These are phyloP conservation scores for Clarias platycephalus DNA, from an alignment of 2,797 vertebrate species.

Conservation along the genomic window DNA sequence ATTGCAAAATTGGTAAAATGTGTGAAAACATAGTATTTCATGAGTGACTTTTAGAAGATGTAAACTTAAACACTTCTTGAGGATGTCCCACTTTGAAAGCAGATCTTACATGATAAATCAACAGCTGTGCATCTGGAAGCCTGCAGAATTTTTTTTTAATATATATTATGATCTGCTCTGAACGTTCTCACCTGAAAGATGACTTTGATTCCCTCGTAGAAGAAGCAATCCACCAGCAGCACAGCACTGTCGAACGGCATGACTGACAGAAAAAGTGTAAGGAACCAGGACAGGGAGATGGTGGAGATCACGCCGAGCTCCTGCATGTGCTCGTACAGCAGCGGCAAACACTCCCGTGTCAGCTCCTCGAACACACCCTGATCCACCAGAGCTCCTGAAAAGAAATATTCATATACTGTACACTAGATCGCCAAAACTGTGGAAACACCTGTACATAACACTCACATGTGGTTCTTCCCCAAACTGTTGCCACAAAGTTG, in stretches of 20 bases:
- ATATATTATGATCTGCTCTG: neutral
- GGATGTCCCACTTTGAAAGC: neutral
- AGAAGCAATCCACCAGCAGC: constrained; percentile 93
- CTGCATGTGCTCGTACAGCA: constrained; percentile 93
- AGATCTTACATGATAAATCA: neutral
- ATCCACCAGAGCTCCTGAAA: constrained; percentile 90
- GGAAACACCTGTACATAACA: neutral
- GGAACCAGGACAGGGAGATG: constrained; percentile 97
- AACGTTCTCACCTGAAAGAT: constrained; percentile 80
- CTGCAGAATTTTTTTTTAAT: neutral
- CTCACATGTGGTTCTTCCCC: neutral
- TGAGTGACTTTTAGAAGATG: too few species aligned
- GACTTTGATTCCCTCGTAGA: constrained; percentile 95
- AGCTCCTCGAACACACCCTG: constrained; percentile 97
- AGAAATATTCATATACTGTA: neutral
- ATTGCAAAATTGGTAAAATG: neutral
- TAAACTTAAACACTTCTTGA: neutral
- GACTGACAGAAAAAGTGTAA: constrained; percentile 94
- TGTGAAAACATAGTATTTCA: neutral
- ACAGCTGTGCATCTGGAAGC: neutral
- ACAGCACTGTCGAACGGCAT: constrained; percentile 97
- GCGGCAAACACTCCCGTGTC: constrained; percentile 84
- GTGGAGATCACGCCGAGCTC: constrained; percentile 93
- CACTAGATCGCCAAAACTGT: neutral
- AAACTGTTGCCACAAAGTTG: neutral